Evolutionary conservation across 2,888 invertebrate species (phyloP), one percentile per base, ranked within the genome.

Genomic region (Melanostoma scalare): DNA sequence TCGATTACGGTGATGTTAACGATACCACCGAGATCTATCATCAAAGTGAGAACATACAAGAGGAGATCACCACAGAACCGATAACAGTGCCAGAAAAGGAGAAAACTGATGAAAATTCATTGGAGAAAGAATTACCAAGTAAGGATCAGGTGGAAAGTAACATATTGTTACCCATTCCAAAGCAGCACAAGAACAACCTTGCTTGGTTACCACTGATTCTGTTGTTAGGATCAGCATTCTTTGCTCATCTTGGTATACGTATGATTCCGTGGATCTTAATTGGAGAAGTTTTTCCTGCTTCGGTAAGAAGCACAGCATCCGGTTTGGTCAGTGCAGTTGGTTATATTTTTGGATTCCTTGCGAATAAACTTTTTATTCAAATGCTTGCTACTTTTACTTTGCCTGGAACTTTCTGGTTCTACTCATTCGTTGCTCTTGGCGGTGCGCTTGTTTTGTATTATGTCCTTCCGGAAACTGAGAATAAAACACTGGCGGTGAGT

Each of bases 401-500:
- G 73, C 93, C 94, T 76, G 96, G 95, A 5, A 94, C 95, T 0
- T 96, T 96, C 88, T 93, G 94, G 87, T 92, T 96, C 36, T 95
- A 96, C 88, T 93, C 94, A 0, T 85, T 91, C 3, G 91, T 96
- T 2, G 93, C 95, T 86, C 89, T 95, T 3, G 80, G 93, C 0
- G 96, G 96, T 0, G 92, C 93, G n/a, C 80, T 93, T 3, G 89
- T 93, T 6, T 91, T 96, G 40, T 96, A 94, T 88, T 94, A 94
- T 79, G 91, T 93, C 40, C 90, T 97, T 74, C 96, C 96, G 0
- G 97, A 97, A 92, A 97, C 97, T 0, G 96, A 96, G 89, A 96
- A 96, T 0, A 94, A 95, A 87, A 94, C 94, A 0, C 89, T 96
- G 50, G 88, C 86, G 10, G 90, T 90, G 87, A 88, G 90, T 86